phyloP scores from a whole-genome alignment of 2,797 vertebrate species.

The Pangasius larnaudii region DNA sequence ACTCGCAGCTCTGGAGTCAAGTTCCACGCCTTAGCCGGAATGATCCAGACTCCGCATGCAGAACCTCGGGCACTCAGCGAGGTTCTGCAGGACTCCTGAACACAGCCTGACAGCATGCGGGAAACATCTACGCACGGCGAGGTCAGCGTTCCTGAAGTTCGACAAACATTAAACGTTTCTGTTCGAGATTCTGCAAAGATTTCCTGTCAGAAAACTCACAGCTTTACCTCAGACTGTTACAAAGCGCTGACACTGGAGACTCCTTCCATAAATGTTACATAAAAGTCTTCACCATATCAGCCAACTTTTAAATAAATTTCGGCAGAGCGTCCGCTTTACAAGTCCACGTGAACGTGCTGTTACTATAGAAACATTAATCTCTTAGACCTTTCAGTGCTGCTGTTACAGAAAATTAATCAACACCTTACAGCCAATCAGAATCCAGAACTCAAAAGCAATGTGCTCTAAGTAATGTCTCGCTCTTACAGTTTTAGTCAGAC shows the following conservation, averaged over 20 bases:
- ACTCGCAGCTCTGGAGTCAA: slow-evolving; percentile 39
- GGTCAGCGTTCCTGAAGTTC: not conserved
- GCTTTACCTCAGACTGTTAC: not conserved
- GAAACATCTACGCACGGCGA: not conserved
- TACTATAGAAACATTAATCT: not conserved
- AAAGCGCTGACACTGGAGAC: not conserved
- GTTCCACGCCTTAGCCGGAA: slow-evolving; percentile 24
- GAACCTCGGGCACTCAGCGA: not conserved
- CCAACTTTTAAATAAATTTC: too few species aligned
- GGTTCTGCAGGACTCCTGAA: not conserved
- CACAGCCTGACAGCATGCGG: not conserved
- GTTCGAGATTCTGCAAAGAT: not conserved
- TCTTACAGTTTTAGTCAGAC: too few species aligned
- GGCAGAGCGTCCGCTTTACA: too few species aligned
- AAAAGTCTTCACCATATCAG: not conserved
- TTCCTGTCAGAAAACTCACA: not conserved
- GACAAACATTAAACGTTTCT: not conserved
- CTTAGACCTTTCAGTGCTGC: too few species aligned
- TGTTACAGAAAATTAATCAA: not conserved
- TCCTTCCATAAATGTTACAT: not conserved
- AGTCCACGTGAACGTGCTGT: too few species aligned
- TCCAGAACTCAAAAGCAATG: not conserved
- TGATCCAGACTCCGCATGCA: not conserved
- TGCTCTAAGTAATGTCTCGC: not conserved
- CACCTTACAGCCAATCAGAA: not conserved